Conservation (phyloP, 2,888 invertebrate species). For the Volucella bombylans region DNA sequence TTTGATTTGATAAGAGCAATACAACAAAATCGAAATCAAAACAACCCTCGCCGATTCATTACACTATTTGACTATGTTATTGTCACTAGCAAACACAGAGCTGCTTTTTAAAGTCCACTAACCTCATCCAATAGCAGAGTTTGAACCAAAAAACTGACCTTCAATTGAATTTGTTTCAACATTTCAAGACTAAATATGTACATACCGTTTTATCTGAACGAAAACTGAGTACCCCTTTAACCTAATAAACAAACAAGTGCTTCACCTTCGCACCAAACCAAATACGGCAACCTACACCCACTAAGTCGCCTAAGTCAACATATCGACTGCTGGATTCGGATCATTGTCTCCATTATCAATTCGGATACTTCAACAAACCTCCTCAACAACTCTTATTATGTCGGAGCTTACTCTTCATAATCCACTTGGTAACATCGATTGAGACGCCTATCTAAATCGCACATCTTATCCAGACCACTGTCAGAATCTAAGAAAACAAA, state of each 20-base stretch:
- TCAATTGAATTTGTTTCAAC: not conserved
- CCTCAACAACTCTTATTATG: constrained; percentile 31
- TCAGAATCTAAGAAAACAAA: constrained; percentile 34
- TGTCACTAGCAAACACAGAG: too few species aligned
- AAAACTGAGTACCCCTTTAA: not conserved
- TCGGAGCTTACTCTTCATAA: constrained; percentile 52
- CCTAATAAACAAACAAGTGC: not conserved
- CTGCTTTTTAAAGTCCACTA: too few species aligned
- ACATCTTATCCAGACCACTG: constrained; percentile 50
- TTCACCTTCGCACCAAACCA: not conserved
- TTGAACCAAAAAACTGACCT: not conserved
- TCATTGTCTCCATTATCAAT: constrained; percentile 25
- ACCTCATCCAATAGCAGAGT: too few species aligned
- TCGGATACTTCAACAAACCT: constrained; percentile 6
- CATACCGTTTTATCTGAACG: too few species aligned
- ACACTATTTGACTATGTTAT: too few species aligned
- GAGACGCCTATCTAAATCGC: constrained; percentile 56
- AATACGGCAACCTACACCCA: constrained; percentile 15
- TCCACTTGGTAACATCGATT: constrained; percentile 45
- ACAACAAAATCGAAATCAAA: too few species aligned
- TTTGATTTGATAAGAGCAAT: too few species aligned
- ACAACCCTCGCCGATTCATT: too few species aligned
- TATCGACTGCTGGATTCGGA: constrained; percentile 10
- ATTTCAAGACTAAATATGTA: too few species aligned
- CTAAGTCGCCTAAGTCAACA: constrained; percentile 30